phyloP scores from a whole-genome alignment of 2,888 invertebrate genomes.

The Gandaritis pyraliata region DNA sequence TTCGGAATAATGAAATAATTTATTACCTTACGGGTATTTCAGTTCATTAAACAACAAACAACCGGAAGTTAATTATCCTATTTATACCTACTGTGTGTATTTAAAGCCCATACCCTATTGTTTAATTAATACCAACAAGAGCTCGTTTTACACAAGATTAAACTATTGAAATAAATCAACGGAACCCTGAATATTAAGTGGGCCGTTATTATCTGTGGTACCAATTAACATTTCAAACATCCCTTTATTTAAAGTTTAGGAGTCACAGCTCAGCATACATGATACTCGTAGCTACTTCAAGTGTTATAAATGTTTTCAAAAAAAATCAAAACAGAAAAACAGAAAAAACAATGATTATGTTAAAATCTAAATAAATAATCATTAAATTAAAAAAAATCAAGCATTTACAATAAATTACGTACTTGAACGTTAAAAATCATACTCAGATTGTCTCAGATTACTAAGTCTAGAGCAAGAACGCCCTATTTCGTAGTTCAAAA shows the following conservation, averaged over 20 bases:
- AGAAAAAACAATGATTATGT: no score
- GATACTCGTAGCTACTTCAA: not conserved
- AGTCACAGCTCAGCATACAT: constrained; percentile 4
- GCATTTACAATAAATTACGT: no score
- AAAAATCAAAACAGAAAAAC: no score
- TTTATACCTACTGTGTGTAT: constrained; percentile 5
- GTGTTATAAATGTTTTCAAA: not conserved
- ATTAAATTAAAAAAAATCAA: no score
- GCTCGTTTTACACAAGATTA: constrained; percentile 37
- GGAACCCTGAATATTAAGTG: constrained; percentile 33
- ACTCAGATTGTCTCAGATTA: no score
- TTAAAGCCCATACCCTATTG: constrained; percentile 7
- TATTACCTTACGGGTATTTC: not conserved
- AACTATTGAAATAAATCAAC: constrained; percentile 39
- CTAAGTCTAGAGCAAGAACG: no score
- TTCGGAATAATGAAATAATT: no score
- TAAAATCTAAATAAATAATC: no score
- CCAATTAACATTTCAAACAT: constrained; percentile 38
- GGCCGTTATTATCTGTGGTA: constrained; percentile 28
- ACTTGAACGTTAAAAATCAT: no score
- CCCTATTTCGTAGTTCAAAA: no score
- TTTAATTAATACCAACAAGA: constrained; percentile 27
- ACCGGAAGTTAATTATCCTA: constrained; percentile 11
- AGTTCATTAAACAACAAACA: constrained; percentile 3
- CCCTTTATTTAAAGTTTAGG: constrained; percentile 19